Conservation (phyloP, 2,797 vertebrate genomes). For the Epinephelus awoara region DNA sequence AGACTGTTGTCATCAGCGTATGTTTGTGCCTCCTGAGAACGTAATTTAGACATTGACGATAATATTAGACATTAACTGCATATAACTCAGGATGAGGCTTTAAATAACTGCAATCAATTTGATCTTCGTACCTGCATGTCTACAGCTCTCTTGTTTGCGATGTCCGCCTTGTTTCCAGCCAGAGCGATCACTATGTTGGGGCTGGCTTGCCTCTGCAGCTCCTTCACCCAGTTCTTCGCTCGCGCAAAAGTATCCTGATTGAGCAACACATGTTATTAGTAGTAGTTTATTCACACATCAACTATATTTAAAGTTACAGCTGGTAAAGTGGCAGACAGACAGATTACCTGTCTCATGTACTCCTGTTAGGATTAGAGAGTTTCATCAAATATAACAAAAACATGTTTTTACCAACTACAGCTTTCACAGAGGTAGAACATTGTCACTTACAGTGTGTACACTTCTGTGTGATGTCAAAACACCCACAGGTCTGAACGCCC, state of each 20-base stretch:
- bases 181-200: constrained; percentile 96
- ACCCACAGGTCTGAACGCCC: constrained; percentile 2
- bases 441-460: not conserved
- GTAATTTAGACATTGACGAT: not conserved
- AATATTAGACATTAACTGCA: not conserved
- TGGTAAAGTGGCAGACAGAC: no score
- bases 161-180: constrained; percentile 95
- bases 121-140: constrained; percentile 88
- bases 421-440: not conserved
- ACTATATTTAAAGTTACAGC: constrained; percentile 1
- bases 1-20: constrained; percentile 96
- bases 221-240: constrained; percentile 97
- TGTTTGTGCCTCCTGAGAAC: constrained; percentile 90
- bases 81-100: not conserved
- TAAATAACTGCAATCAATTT: not conserved
- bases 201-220: constrained; percentile 95
- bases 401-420: no score
- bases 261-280: constrained; percentile 35
- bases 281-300: not conserved
- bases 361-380: no score
- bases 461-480: not conserved
- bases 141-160: constrained; percentile 92
- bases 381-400: no score
- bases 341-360: no score
- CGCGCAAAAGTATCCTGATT: constrained; percentile 92